Conservation (phyloP, 1,140 invertebrate species). For the Drosophila athabasca region DNA sequence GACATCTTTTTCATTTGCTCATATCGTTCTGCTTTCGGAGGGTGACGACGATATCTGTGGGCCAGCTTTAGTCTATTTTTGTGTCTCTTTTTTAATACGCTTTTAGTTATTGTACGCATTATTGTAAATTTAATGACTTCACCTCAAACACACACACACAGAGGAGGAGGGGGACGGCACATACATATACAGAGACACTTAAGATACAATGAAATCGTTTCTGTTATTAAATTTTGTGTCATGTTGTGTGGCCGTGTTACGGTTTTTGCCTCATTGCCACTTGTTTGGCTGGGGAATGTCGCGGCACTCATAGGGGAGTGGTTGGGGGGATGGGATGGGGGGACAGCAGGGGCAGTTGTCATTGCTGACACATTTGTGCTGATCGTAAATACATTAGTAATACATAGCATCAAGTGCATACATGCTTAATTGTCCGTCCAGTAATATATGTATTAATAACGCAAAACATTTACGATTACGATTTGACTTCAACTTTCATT, state of each 20-base stretch:
- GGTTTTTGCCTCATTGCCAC: conserved; percentile 76
- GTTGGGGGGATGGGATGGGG: neutral
- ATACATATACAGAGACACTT: conserved; percentile 5
- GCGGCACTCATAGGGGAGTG: neutral
- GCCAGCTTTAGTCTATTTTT: conserved; percentile 34
- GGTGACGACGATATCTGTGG: conserved; percentile 33
- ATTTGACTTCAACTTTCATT: conserved; percentile 55
- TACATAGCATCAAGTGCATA: conserved; percentile 60
- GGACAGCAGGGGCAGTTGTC: conserved; percentile 27
- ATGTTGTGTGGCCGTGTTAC: conserved; percentile 80
- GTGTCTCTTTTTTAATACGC: conserved; percentile 50
- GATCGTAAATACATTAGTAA: conserved; percentile 78
- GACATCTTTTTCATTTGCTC: conserved; percentile 75
- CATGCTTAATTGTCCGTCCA: conserved; percentile 14
- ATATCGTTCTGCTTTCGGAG: conserved; percentile 26
- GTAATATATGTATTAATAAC: conserved; percentile 59
- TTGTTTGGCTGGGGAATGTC: conserved; percentile 23
- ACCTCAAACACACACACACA: conserved; percentile 36
- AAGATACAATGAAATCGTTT: conserved; percentile 64
- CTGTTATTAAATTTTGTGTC: conserved; percentile 60
- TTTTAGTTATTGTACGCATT: conserved; percentile 76
- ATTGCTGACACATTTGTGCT: conserved; percentile 72
- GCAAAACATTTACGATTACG: conserved; percentile 75
- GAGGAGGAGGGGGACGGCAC: neutral
- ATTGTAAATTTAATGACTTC: conserved; percentile 81